Conservation (phyloP, 2,113 vertebrate genomes). For the Chionis minor region DNA sequence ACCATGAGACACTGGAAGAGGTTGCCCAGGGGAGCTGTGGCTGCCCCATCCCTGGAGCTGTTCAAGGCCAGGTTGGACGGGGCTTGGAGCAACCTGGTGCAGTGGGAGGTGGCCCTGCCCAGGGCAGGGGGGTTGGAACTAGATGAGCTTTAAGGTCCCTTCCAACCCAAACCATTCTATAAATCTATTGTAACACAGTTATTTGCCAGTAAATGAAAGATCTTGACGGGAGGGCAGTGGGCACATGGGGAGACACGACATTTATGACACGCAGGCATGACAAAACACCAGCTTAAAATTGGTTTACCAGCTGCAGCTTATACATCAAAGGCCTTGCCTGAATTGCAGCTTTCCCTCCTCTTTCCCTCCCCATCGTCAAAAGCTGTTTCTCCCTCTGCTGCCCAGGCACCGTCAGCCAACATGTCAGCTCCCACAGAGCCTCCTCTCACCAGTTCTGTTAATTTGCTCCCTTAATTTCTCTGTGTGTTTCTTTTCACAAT, state of each 20-base stretch:
- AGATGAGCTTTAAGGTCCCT: too few relatives aligned
- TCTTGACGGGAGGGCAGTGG: not conserved
- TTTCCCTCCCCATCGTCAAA: not conserved
- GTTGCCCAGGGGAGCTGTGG: too few relatives aligned
- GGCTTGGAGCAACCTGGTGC: too few relatives aligned
- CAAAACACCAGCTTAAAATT: accelerated
- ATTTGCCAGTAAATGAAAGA: not conserved
- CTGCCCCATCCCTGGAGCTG: too few relatives aligned
- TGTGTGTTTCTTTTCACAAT: not conserved
- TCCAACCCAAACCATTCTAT: too few relatives aligned
- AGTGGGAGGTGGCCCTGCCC: too few relatives aligned
- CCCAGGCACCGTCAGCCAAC: too few relatives aligned
- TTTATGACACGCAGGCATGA: too few relatives aligned
- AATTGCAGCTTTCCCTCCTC: not conserved
- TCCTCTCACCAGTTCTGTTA: not conserved
- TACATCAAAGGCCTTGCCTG: not conserved
- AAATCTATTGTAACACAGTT: not conserved
- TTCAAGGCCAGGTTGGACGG: too few relatives aligned
- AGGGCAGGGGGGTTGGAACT: too few relatives aligned
- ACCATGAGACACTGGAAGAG: too few relatives aligned
- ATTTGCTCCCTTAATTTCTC: not conserved
- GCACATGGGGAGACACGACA: not conserved
- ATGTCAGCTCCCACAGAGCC: not conserved
- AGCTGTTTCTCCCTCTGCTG: not conserved
- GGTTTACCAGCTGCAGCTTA: not conserved